A percentile compares a stretch with the other conserved stretches of the same genome.
phyloP scores from a whole-genome alignment of 1,140 invertebrate genomes.

The Dreissena polymorpha region DNA sequence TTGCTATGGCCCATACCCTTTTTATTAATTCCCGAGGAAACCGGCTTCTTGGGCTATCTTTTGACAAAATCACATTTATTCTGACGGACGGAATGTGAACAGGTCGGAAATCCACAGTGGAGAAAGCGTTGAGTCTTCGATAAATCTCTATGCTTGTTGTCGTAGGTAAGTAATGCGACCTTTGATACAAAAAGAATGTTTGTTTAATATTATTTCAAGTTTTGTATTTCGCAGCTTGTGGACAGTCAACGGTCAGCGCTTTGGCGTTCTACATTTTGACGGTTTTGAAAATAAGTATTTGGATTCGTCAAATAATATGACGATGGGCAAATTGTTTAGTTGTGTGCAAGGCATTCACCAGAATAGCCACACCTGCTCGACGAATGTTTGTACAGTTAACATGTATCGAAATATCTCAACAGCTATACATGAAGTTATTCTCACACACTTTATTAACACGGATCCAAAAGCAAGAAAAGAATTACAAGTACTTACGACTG shows the following conservation, averaged over 20 bases:
- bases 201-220: no score
- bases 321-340: not conserved
- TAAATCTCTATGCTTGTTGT: not conserved
- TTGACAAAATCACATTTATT: slow-evolving; percentile 4
- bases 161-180: slow-evolving; percentile 10
- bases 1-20: not conserved
- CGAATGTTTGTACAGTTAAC: not conserved
- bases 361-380: not conserved
- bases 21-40: not conserved
- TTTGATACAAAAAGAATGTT: not conserved
- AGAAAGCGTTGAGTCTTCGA: not conserved
- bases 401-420: not conserved
- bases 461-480: slow-evolving; percentile 13
- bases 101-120: not conserved
- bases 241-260: no score
- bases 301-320: no score
- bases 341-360: not conserved
- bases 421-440: not conserved
- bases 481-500: not conserved
- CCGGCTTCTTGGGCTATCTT: not conserved
- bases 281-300: not conserved
- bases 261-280: no score
- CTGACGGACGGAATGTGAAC: slow-evolving; percentile 27
- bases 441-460: not conserved
- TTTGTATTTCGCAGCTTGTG: no score